These are phyloP conservation scores for Pachymerium ferrugineum DNA, from an alignment of 2,888 invertebrate genomes.

Conservation along the genomic window DNA sequence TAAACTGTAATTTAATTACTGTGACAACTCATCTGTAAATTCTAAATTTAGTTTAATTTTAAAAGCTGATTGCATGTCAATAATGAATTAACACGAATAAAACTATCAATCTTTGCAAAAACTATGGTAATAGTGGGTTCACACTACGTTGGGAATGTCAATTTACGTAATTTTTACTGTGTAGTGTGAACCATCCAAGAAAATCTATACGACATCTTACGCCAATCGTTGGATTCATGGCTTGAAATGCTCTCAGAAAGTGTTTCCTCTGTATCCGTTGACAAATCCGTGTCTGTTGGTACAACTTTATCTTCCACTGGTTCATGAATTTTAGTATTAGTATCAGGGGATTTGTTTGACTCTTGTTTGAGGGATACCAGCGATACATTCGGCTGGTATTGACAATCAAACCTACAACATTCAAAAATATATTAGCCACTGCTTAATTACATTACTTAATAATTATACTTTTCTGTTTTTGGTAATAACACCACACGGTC, in stretches of 20 bases:
- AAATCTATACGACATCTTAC: too few species aligned
- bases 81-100: too few species aligned
- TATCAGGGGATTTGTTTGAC: slow-evolving; percentile 37
- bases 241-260: slow-evolving; percentile 35
- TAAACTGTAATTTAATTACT: background rate
- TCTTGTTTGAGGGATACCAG: slow-evolving; percentile 68
- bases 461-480: slow-evolving; percentile 67
- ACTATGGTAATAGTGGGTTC: too few species aligned
- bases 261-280: slow-evolving; percentile 66
- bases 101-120: too few species aligned
- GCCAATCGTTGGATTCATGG: slow-evolving; percentile 32
- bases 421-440: too few species aligned
- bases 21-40: background rate
- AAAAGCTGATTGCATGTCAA: too few species aligned
- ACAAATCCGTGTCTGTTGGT: slow-evolving; percentile 59
- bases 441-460: too few species aligned
- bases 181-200: too few species aligned
- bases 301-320: background rate
- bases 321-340: background rate
- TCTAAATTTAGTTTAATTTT: too few species aligned
- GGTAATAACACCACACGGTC: slow-evolving; percentile 76
- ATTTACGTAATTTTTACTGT: too few species aligned
- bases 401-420: slow-evolving; percentile 64
- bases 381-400: slow-evolving; percentile 86
- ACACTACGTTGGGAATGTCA: too few species aligned